Evolutionary conservation across 2,113 vertebrate genomes (phyloP), one percentile per base, ranked within the genome.

Genomic region (Symphodus melops): DNA sequence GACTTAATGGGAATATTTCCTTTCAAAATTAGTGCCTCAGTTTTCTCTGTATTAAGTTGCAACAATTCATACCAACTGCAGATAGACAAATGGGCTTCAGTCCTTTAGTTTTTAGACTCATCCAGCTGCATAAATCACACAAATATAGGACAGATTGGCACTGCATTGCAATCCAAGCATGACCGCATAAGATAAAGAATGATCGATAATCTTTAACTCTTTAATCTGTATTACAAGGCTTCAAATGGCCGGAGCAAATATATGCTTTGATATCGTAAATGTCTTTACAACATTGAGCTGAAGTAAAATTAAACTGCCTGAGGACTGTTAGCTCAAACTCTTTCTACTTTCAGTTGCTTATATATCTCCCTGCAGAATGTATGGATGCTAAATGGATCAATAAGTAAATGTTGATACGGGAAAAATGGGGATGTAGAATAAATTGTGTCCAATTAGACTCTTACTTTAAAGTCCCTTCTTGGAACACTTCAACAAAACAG

Each of bases 231-330:
- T 44, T 12, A 59, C 13, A 14, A 28, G 21, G 5, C 12, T 56
- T 56, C 37, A 44, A 41, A 60, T 19, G 4, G 9, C 63, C 58
- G 19, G 4, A 0, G 2, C 19, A 60, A 59, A 28, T 5, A 56
- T 21, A 60, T 36, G 5, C 36, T 53, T 58, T 49, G n/a, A 56
- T 28, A 19, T 4, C 2, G 0, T 9, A 57, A 14, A 54, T 0
- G 1, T 70, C 16, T 52, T 28, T 55, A 72, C 41, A 48, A 25
- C 51, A 51, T 12, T 55, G 6, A 46, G 36, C n/a, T 14, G 44
- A 52, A 33, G 19, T 60, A 36, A 68, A 44, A 64, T 51, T 10
- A 65, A 59, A 73, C 54, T 48, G 73, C 69, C 59, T 28, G 25
- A 57, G 42, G 42, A 33, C 12, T 49, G 5, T 10, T 9, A 53